Conservation (phyloP, 1,140 invertebrate genomes). For the Dufourea novaeangliae region DNA sequence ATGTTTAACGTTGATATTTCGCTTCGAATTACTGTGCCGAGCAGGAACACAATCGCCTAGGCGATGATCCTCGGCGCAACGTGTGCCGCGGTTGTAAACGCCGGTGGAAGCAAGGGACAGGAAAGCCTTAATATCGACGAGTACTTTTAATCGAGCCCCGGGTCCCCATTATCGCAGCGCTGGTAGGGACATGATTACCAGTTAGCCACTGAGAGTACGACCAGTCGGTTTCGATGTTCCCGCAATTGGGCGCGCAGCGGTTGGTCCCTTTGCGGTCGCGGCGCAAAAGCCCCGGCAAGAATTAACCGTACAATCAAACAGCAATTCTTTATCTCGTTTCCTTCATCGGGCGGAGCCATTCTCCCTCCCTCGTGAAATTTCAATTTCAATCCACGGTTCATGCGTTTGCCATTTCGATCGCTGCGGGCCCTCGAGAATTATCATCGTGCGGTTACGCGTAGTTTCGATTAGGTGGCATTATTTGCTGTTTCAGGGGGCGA, state of each 20-base stretch:
- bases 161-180: constrained; percentile 31
- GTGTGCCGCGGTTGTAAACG: constrained; percentile 25
- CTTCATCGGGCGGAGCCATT: neutral
- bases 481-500: neutral
- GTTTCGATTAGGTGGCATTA: constrained; percentile 29
- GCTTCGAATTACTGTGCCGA: neutral
- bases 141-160: constrained; percentile 42
- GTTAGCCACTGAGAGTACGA: constrained; percentile 43
- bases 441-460: constrained; percentile 22
- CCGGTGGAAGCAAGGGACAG: constrained; percentile 11
- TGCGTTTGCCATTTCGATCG: constrained; percentile 46
- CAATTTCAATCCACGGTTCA: constrained; percentile 25
- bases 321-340: constrained; percentile 39
- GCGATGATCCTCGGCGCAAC: neutral
- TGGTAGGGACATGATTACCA: constrained; percentile 38
- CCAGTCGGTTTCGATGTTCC: constrained; percentile 45
- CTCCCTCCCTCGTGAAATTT: constrained; percentile 20
- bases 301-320: constrained; percentile 44
- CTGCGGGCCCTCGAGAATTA: constrained; percentile 22
- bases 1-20: neutral
- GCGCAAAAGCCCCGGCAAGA: constrained; percentile 38
- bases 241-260: constrained; percentile 66
- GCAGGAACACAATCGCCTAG: neutral
- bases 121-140: constrained; percentile 54
- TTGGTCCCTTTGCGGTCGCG: constrained; percentile 64